phyloP scores from a whole-genome alignment of 2,797 vertebrate genomes.

The Clarias laeviceps region DNA sequence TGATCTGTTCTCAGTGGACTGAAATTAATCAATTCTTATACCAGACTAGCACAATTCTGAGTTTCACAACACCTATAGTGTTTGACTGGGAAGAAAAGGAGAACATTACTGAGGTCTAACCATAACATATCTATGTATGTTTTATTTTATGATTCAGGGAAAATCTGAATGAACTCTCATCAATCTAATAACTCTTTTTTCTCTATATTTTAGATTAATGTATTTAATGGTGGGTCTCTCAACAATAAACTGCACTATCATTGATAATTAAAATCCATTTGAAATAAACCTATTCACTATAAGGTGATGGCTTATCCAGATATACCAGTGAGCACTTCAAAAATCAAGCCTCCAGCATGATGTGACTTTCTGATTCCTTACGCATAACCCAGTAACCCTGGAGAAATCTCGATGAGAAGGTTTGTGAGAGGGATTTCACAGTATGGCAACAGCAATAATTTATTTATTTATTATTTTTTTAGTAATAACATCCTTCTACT shows the following conservation, averaged over 20 bases:
- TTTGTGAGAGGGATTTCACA: neutral
- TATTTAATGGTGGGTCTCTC: neutral
- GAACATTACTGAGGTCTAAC: neutral
- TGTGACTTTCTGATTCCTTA: neutral
- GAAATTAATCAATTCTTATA: conserved; percentile 1
- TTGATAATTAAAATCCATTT: neutral
- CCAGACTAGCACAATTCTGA: conserved; percentile 10
- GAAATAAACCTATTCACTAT: neutral
- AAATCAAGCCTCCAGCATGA: neutral
- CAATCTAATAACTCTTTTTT: neutral
- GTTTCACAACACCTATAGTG: neutral
- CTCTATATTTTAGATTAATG: neutral
- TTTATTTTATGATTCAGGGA: neutral
- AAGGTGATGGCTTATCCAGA: neutral
- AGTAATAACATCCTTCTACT: conserved; percentile 17
- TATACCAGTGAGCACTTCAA: neutral
- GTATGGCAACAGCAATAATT: neutral
- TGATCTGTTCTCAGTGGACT: conserved; percentile 14
- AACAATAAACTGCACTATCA: neutral
- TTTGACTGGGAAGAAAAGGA: neutral
- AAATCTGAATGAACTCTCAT: neutral
- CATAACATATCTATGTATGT: neutral
- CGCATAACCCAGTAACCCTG: neutral
- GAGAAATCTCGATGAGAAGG: neutral
- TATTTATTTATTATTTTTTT: neutral